Percentiles rank a stretch among this genome's conserved stretches.
phyloP scores from a whole-genome alignment of 2,888 invertebrate genomes.

The Herminia tarsipennalis region DNA sequence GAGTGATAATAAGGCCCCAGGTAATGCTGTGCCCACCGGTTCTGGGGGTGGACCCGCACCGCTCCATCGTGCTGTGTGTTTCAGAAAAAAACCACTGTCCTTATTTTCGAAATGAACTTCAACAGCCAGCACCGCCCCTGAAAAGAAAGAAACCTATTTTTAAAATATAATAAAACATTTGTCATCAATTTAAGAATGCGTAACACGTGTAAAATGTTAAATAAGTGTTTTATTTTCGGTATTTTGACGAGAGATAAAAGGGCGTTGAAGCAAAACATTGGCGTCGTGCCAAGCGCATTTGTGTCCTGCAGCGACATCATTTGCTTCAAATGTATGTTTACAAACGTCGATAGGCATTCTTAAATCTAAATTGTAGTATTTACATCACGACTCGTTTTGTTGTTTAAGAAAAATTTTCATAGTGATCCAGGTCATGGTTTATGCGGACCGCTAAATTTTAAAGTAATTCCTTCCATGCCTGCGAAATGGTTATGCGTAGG shows the following conservation, averaged over 20 bases:
- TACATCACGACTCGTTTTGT: slow-evolving; percentile 1
- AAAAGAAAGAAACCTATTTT: slow-evolving; percentile 65
- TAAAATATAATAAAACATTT: slow-evolving; percentile 47
- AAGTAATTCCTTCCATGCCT: slow-evolving; percentile 16
- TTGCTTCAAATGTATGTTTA: slow-evolving; percentile 63
- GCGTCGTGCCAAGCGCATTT: slow-evolving; percentile 70
- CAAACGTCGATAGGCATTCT: slow-evolving; percentile 61
- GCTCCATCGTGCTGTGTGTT: slow-evolving; percentile 91
- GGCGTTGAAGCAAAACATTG: slow-evolving; percentile 66
- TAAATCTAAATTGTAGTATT: slow-evolving; percentile 26
- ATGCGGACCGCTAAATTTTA: slow-evolving; percentile 25
- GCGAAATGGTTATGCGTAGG: slow-evolving; percentile 22
- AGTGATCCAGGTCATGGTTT: slow-evolving; percentile 25
- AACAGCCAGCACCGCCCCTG: slow-evolving; percentile 90
- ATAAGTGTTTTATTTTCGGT: slow-evolving; percentile 69
- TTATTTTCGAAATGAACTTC: slow-evolving; percentile 97
- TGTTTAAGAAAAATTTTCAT: slow-evolving; percentile 3
- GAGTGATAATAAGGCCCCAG: slow-evolving; percentile 91
- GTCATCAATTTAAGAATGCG: slow-evolving; percentile 47
- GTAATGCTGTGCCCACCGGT: slow-evolving; percentile 78
- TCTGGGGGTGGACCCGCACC: slow-evolving; percentile 81
- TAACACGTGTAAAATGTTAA: slow-evolving; percentile 66
- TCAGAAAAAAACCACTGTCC: slow-evolving; percentile 95
- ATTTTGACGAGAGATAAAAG: slow-evolving; percentile 70
- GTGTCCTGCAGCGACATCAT: slow-evolving; percentile 60